phyloP scores from a whole-genome alignment of 2,888 invertebrate genomes.

The Ferrisia virgata region DNA sequence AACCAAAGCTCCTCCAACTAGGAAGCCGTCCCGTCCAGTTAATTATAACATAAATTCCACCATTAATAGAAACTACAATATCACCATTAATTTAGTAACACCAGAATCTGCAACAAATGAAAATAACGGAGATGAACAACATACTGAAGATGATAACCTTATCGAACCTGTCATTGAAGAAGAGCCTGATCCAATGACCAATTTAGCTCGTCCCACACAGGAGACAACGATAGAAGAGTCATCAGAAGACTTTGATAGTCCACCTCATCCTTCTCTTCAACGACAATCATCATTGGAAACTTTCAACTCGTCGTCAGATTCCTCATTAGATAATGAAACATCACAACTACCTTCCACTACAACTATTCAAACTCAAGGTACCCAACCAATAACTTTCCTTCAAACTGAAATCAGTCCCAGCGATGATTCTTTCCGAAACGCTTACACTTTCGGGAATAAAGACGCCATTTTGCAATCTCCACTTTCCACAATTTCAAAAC shows the following conservation, averaged over 20 bases:
- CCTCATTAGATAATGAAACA: neutral
- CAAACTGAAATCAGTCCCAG: neutral
- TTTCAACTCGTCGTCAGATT: neutral
- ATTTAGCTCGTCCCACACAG: neutral
- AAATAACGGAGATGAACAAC: neutral
- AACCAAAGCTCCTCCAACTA: neutral
- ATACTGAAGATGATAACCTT: neutral
- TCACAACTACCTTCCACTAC: neutral
- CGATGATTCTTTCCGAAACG: neutral
- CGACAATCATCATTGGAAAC: neutral
- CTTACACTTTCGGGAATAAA: neutral
- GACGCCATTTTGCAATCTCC: neutral
- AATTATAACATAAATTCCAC: neutral
- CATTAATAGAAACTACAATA: neutral
- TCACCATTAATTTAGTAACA: neutral
- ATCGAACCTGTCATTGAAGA: neutral
- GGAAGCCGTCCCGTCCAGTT: neutral
- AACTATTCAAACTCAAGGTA: too few species aligned
- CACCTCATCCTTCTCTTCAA: neutral
- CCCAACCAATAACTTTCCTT: neutral
- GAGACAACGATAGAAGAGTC: neutral
- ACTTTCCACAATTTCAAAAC: neutral
- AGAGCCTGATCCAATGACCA: neutral
- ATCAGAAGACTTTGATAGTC: neutral
- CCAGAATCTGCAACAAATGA: neutral